Evolutionary conservation across 2,797 vertebrate genomes (phyloP).

Genomic region (Staurois parvus): DNA sequence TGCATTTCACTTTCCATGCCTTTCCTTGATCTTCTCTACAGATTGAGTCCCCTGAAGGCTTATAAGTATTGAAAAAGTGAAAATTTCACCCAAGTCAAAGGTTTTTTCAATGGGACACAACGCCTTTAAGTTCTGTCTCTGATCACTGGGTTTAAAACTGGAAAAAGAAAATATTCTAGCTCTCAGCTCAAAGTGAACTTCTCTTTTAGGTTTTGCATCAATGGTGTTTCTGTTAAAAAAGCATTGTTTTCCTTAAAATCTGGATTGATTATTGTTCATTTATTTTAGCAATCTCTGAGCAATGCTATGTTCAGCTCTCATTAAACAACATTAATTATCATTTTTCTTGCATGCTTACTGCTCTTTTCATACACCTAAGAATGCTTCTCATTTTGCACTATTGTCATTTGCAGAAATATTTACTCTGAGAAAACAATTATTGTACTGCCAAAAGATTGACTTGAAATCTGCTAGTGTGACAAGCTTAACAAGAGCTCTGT

Average conservation of each 20-base stretch:
- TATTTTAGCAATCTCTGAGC: slow-evolving; percentile 13
- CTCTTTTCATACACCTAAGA: neutral
- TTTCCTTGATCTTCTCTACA: no score
- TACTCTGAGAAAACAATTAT: slow-evolving; percentile 25
- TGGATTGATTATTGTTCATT: neutral
- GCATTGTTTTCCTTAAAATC: neutral
- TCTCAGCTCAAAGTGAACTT: neutral
- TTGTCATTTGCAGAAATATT: slow-evolving; percentile 40
- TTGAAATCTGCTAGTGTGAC: slow-evolving; percentile 17
- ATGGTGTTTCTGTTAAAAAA: neutral
- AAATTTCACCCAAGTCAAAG: no score
- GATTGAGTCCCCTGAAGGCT: no score
- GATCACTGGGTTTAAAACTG: neutral
- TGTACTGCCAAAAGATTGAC: slow-evolving; percentile 14
- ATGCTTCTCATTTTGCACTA: slow-evolving; percentile 15
- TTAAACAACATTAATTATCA: slow-evolving; percentile 28
- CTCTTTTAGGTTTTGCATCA: neutral
- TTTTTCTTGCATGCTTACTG: slow-evolving; percentile 10
- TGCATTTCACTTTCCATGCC: no score
- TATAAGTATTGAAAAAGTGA: no score
- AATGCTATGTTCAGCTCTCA: slow-evolving; percentile 18
- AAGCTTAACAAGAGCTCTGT: slow-evolving; percentile 31
- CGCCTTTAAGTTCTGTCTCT: neutral
- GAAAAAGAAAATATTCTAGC: neutral
- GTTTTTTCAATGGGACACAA: neutral